Evolutionary conservation across 2,113 vertebrate genomes (phyloP).

Genomic region (Fulica atra): DNA sequence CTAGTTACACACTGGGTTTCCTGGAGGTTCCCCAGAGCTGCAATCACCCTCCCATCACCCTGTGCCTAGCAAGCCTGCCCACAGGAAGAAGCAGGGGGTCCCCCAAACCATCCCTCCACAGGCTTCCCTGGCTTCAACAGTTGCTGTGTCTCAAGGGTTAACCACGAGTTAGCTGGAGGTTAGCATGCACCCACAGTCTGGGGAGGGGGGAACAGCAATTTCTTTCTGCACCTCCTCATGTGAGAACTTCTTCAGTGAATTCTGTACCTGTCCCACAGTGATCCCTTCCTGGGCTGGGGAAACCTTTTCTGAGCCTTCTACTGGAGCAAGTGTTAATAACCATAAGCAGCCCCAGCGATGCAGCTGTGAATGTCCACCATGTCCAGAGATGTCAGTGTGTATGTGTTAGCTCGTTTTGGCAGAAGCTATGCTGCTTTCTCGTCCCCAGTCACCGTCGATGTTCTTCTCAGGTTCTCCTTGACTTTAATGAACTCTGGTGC

Average conservation of each 20-base stretch:
- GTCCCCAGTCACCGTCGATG: constrained; percentile 69
- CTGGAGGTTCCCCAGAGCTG: neutral
- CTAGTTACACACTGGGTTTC: neutral
- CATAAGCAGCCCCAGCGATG: neutral
- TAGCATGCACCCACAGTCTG: neutral
- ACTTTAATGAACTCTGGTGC: constrained; percentile 95
- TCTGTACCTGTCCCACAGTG: neutral
- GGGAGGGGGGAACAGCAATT: neutral
- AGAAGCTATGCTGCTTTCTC: constrained; percentile 82
- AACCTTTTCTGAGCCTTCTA: constrained; percentile 15
- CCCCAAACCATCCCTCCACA: neutral
- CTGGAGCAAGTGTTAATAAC: constrained; percentile 55
- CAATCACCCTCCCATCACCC: neutral
- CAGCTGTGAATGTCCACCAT: constrained; percentile 32
- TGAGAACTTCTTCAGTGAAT: neutral
- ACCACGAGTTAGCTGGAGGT: constrained; percentile 27
- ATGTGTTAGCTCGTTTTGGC: neutral
- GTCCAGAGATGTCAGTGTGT: constrained; percentile 33
- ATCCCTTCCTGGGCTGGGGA: constrained; percentile 7
- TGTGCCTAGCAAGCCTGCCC: neutral
- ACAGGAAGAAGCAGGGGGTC: neutral
- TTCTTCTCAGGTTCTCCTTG: constrained; percentile 91
- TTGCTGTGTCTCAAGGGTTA: neutral
- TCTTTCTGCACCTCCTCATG: neutral
- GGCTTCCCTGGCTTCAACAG: neutral